Conservation (phyloP, 2,888 invertebrate genomes). For the Mythimna lalbum region DNA sequence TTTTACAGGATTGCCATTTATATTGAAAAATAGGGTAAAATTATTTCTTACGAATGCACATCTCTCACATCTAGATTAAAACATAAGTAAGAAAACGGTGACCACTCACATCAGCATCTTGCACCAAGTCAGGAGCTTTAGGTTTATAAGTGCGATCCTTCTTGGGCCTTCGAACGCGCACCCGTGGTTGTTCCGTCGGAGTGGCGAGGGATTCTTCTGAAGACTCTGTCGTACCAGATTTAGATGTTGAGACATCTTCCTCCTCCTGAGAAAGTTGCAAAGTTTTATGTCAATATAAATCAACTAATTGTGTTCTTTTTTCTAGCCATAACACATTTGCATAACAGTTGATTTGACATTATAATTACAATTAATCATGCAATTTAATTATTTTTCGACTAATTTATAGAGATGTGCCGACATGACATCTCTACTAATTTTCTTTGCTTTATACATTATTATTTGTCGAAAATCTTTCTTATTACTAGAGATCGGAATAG, state of each 20-base stretch:
- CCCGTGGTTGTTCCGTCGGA: slow-evolving; percentile 67
- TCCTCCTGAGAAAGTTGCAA: slow-evolving; percentile 72
- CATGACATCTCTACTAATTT: too few relatives aligned
- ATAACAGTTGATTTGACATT: not conserved
- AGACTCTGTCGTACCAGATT: slow-evolving; percentile 74
- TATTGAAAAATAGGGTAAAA: too few relatives aligned
- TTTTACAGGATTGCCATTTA: too few relatives aligned
- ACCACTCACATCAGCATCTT: slow-evolving; percentile 86
- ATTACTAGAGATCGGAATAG: not conserved
- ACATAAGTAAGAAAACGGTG: not conserved
- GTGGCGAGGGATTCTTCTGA: slow-evolving; percentile 71
- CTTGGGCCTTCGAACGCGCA: slow-evolving; percentile 77
- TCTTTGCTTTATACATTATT: not conserved
- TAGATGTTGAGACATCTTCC: slow-evolving; percentile 84
- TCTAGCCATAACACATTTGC: not conserved
- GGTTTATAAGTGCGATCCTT: slow-evolving; percentile 84
- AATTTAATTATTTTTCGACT: not conserved
- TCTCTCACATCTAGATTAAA: not conserved
- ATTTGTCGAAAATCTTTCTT: not conserved
- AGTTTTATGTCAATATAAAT: not conserved
- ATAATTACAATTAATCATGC: not conserved
- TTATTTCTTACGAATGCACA: not conserved
- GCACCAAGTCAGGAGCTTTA: slow-evolving; percentile 81
- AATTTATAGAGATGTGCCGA: too few relatives aligned
- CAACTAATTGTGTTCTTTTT: not conserved